Base-by-base conservation (phyloP, 2,113 vertebrate species). In the Callopanchax toddi region DNA sequence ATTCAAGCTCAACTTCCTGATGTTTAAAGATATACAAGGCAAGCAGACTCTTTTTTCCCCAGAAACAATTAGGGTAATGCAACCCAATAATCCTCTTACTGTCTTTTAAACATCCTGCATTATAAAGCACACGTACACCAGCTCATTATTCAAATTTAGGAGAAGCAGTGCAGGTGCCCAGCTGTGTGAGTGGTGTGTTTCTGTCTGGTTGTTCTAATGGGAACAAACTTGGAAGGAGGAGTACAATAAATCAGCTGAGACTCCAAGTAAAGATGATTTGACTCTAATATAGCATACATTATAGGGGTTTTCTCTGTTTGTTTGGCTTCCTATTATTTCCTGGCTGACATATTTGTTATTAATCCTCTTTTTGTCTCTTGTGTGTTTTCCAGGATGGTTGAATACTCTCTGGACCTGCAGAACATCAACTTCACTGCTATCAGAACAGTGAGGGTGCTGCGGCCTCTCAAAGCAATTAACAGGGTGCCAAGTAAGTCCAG, bases 391-490 rank as follows among this genome's bases (percentile, higher is more conserved):
- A 99, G 97, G 88, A 98, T 99, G 92, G 92, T 99, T 5, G 97
- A 99, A 68, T 99, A 99, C 74, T 98, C 97, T 0, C 86, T 98
- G 93, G 97, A 99, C 77, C 93, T 98, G 45, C 96, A 99, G 86
- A 98, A 98, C 67, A 88, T 99, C 85, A 99, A 97, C 85, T 91
- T 99, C 77, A 98, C 97, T 0, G 96, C 97, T 77, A 99, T 98
- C 86, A 94, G 97, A 50, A 99, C 97, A 0, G 97, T 98, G 71
- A 91, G 97, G 0, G 97, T 98, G 36, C 93, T 99, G 83, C 91
- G 97, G 32, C 97, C 97, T 8, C 94, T 99, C 76, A 98, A 98
- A 93, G 97, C 97, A 67, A 99, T 99, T 88, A 98, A 98, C 90
- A 93, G 97, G 26, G 97, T 99, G 65, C 97, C 97, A 66, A 99